Evolutionary conservation across 1,140 invertebrate genomes (phyloP), one percentile per base, ranked within the genome.

Genomic region (Schlechtendalia chinensis): DNA sequence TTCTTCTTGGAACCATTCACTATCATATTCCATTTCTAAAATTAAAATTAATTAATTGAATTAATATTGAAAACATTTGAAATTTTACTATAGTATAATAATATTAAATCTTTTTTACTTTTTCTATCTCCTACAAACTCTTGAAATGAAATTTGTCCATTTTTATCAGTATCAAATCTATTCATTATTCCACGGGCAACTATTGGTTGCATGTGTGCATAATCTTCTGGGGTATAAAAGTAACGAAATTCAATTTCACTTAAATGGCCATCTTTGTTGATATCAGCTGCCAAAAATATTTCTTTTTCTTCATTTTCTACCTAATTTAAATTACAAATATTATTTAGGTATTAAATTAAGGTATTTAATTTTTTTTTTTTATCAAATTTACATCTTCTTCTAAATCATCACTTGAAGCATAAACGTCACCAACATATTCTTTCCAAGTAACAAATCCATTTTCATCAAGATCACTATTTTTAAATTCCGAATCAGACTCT

Each of bases 201-300:
- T 12, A n/a, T 10, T 10, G 69, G 0, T 54, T 72, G 10, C 69
- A 72, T 72, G 11, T 54, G 22, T 2, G 24, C 4, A 12, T 72
- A 54, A 29, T 72, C 69, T 72, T 72, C 69, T 29, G 69, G 69
- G 19, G 24, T 72, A n/a, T 72, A 72, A 72, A 54, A 72, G 27
- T 54, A 53, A 0, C 47, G 50, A 54, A 72, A 72, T 72, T 72
- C 69, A 12, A 29, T 29, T 72, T 72, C 27, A 54, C 17, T 72
- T 54, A 72, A 72, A 11, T n/a, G 11, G 16, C 12, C 12, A 54
- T 72, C 69, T 19, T 72, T 72, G 29, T 72, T 11, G 2, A 54
- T 5, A 54, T 72, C 69, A 54, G 69, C 69, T 0, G 50, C 50
- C 1, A 45, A 29, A 54, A 54, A 72, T 54, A 72, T 12, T 72